phyloP scores from a whole-genome alignment of 2,113 vertebrate genomes.

The Progne subis region DNA sequence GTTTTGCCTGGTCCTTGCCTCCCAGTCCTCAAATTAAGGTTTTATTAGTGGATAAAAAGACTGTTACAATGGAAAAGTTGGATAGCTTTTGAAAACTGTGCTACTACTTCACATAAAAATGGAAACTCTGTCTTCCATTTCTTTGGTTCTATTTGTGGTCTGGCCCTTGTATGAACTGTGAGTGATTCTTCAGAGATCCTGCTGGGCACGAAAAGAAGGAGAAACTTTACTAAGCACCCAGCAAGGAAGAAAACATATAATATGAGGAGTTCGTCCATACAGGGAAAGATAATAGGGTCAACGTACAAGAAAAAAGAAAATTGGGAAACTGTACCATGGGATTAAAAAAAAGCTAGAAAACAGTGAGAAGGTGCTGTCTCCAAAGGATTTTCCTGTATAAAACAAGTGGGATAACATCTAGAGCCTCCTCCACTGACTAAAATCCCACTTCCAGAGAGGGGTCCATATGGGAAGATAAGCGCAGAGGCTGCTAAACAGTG shows the following conservation, averaged over 20 bases:
- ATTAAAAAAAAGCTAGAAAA: neutral
- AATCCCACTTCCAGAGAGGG: neutral
- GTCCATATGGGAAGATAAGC: neutral
- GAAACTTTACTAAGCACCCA: neutral
- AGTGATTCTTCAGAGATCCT: neutral
- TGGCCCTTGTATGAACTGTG: accelerated
- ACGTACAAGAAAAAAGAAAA: neutral
- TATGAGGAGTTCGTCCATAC: neutral
- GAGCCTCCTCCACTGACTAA: neutral
- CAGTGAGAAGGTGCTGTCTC: neutral
- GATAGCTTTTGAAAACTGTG: neutral
- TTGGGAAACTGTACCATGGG: neutral
- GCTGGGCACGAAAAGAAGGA: neutral
- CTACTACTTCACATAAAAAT: neutral
- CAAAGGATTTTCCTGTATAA: neutral
- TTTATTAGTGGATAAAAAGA: neutral
- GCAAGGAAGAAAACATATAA: neutral
- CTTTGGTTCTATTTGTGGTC: neutral
- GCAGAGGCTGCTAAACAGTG: neutral
- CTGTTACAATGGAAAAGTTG: neutral
- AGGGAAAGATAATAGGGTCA: neutral
- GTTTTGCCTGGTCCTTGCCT: neutral
- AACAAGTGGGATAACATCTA: neutral
- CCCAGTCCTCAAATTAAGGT: neutral
- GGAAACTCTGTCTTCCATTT: neutral